phyloP scores from a whole-genome alignment of 1,140 invertebrate genomes.

The Papilio aristodemus region DNA sequence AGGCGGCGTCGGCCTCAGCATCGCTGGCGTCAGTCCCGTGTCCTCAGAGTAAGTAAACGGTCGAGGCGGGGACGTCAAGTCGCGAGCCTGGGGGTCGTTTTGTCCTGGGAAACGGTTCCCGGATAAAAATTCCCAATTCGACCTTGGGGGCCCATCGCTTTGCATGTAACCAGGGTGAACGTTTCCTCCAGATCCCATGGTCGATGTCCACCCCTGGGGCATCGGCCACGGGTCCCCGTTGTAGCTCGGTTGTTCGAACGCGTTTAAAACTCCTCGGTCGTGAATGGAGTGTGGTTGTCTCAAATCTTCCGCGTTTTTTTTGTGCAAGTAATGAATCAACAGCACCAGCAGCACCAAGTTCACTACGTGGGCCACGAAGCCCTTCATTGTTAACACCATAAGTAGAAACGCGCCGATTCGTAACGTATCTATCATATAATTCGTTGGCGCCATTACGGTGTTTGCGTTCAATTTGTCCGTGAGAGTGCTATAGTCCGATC shows the following conservation, averaged over 20 bases:
- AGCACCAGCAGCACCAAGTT: neutral
- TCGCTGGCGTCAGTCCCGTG: neutral
- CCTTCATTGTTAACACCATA: slow-evolving; percentile 1
- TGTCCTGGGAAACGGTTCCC: neutral
- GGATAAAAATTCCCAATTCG: neutral
- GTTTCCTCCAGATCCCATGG: neutral
- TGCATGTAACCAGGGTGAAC: neutral
- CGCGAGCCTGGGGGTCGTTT: neutral
- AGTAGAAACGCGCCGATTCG: neutral
- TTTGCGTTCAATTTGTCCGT: slow-evolving; percentile 4
- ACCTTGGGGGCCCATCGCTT: neutral
- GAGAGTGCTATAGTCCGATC: neutral
- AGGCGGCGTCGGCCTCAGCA: neutral
- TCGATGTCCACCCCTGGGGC: neutral
- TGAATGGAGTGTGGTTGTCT: neutral
- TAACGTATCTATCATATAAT: slow-evolving; percentile 3
- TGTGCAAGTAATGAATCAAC: neutral
- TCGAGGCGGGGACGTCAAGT: neutral
- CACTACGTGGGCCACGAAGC: neutral
- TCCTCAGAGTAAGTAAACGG: neutral
- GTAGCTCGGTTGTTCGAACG: slow-evolving; percentile 1
- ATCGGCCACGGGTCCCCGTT: neutral
- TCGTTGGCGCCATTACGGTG: neutral
- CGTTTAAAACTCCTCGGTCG: neutral
- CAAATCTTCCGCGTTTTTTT: slow-evolving; percentile 2